Conservation (phyloP, 1,140 invertebrate genomes). For the Drosophila seguyi region DNA sequence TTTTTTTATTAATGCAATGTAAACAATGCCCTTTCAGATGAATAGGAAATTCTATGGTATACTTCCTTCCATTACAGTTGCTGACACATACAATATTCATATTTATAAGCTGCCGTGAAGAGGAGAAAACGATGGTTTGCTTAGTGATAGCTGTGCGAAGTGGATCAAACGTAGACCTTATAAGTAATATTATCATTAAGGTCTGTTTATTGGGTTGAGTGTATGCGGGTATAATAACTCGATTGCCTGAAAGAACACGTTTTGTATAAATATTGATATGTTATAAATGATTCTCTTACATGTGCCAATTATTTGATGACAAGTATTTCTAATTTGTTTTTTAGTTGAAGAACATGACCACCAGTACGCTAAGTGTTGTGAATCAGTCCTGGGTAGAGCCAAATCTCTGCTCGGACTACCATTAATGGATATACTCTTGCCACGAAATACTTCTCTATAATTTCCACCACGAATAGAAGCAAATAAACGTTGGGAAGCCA, state of each 20-base stretch:
- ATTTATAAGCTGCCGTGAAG: conserved; percentile 36
- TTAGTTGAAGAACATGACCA: conserved; percentile 4
- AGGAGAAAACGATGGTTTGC: conserved; percentile 41
- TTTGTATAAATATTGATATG: neutral
- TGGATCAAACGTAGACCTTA: conserved; percentile 44
- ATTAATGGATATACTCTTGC: conserved; percentile 13
- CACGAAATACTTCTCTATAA: conserved; percentile 34
- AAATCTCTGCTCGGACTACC: conserved; percentile 17
- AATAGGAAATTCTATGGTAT: conserved; percentile 11
- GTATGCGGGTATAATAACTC: conserved; percentile 37
- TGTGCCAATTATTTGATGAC: conserved; percentile 39
- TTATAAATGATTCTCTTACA: conserved; percentile 5
- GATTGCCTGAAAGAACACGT: conserved; percentile 11
- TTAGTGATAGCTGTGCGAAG: conserved; percentile 38
- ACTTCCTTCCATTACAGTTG: conserved; percentile 53
- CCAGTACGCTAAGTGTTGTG: conserved; percentile 1
- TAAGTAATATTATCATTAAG: conserved; percentile 23
- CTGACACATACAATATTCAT: conserved; percentile 42
- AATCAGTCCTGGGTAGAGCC: neutral
- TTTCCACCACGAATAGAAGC: conserved; percentile 46
- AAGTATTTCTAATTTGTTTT: conserved; percentile 13
- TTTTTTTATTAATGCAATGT: conserved; percentile 30
- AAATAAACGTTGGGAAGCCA: conserved; percentile 47
- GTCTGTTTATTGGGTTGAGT: conserved; percentile 43
- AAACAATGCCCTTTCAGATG: conserved; percentile 45